Conservation (phyloP, 1,140 invertebrate genomes). For the Drosophila albomicans region DNA sequence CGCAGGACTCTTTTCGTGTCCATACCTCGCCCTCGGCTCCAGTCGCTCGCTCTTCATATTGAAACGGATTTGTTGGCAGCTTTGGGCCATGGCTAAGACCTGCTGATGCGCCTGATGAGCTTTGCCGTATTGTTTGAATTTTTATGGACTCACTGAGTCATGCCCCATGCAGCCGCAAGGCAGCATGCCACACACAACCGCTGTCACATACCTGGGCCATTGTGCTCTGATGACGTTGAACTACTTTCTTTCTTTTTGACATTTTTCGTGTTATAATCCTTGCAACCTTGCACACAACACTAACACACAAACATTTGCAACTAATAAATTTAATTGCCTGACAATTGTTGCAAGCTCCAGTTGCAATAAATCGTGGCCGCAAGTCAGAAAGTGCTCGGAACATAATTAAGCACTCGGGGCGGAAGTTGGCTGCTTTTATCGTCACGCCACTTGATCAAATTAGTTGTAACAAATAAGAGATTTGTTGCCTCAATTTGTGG, state of each 20-base stretch:
- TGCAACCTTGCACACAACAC: background rate
- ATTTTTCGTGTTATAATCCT: constrained; percentile 45
- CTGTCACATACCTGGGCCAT: background rate
- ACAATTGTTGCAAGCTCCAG: constrained; percentile 18
- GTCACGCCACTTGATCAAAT: constrained; percentile 40
- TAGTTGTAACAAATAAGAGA: constrained; percentile 37
- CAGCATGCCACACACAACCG: background rate
- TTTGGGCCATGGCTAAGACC: constrained; percentile 63
- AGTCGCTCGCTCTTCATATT: background rate
- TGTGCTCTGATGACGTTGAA: constrained; percentile 13
- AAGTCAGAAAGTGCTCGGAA: constrained; percentile 16
- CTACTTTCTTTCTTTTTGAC: constrained; percentile 17
- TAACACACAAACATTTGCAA: constrained; percentile 7
- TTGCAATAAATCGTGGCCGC: constrained; percentile 18
- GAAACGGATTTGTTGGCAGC: constrained; percentile 62
- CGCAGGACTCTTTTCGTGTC: constrained; percentile 6
- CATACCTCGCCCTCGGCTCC: background rate
- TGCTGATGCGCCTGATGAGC: constrained; percentile 75
- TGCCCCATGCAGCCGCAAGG: background rate
- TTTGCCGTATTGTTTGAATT: constrained; percentile 76
- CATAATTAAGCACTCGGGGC: constrained; percentile 24
- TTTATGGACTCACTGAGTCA: constrained; percentile 50
- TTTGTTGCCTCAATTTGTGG: constrained; percentile 57
- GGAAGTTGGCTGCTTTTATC: constrained; percentile 20
- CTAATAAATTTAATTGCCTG: constrained; percentile 63